These are phyloP conservation scores for Dasysyrphus albostriatus DNA, from an alignment of 2,888 invertebrate genomes.

Conservation along the genomic window DNA sequence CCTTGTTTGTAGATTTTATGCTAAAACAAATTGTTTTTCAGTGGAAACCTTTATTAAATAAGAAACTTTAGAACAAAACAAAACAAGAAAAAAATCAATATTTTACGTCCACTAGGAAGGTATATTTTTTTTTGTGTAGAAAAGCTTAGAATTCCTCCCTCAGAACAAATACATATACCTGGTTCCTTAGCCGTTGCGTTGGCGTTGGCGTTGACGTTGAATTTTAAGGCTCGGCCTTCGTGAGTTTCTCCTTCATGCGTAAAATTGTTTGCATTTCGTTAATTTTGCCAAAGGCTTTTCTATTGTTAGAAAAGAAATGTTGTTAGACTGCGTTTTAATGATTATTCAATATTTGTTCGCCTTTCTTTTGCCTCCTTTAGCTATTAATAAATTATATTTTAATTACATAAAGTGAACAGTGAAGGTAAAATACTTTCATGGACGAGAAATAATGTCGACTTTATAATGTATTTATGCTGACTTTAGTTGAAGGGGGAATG, in stretches of 20 bases:
- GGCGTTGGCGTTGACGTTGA: slow-evolving; percentile 11
- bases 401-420: slow-evolving; percentile 49
- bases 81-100: slow-evolving; percentile 53
- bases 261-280: slow-evolving; percentile 65
- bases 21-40: neutral
- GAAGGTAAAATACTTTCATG: neutral
- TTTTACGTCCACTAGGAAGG: slow-evolving; percentile 3
- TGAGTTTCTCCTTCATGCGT: slow-evolving; percentile 52
- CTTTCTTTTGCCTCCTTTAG: neutral
- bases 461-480: neutral
- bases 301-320: slow-evolving; percentile 7
- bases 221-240: slow-evolving; percentile 53
- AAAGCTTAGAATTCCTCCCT: too few species aligned
- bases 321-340: slow-evolving; percentile 44
- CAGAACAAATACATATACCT: slow-evolving; percentile 49
- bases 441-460: neutral
- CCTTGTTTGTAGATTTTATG: slow-evolving; percentile 5
- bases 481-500: neutral
- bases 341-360: slow-evolving; percentile 58
- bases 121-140: neutral
- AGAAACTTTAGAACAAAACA: slow-evolving; percentile 15
- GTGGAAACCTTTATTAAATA: slow-evolving; percentile 6
- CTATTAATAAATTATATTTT: slow-evolving; percentile 49
- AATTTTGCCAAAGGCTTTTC: slow-evolving; percentile 30
- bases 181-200: neutral